Base-by-base conservation (phyloP, 1,140 invertebrate species). In the Ganaspis sp. region DNA sequence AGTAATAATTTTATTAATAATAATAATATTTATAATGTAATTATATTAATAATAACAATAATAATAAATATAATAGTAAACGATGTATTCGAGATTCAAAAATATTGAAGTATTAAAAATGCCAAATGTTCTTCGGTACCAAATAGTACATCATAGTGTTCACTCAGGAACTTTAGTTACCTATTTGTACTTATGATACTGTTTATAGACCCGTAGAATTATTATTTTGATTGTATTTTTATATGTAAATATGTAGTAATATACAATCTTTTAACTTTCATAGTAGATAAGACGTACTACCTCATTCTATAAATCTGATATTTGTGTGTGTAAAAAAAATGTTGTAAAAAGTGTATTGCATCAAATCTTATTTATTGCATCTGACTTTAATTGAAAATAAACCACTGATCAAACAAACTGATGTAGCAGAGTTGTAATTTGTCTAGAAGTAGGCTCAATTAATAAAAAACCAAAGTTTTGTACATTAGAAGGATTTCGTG, bases 391-490 rank as follows among this genome's bases (percentile, higher is more conserved):
- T 5, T 9, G 23, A 9, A 58, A 58, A 23, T n/a, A 3, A 12
- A 58, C 1, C 23, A 58, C 0, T 26, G 0, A 53, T 74, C 49
- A 78, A 77, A 83, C 83, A 76, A 81, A 90, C 69, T 91, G 90
- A 84, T 90, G 88, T 45, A 89, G 54, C 19, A 91, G 73, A 11
- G 87, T 88, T 49, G 87, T 91, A 70, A 90, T 76, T 77, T 87
- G 77, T 29, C 81, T 85, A 73, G 72, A 74, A 73, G 75, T 70
- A 15, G 77, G 76, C 75, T 92, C 87, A 23, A 92, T 85, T 58
- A 92, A 85, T 54, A 92, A 37, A 78, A 92, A 92, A 21, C 85
- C 89, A 79, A 92, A 85, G 80, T 92, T 92, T 80, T 92, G 92
- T 17, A 69, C 76, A 26, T 91, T 76, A n/a, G 78, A 76, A 4